Base-by-base conservation (phyloP, 2,113 vertebrate genomes). In the Stegostoma tigrinum region DNA sequence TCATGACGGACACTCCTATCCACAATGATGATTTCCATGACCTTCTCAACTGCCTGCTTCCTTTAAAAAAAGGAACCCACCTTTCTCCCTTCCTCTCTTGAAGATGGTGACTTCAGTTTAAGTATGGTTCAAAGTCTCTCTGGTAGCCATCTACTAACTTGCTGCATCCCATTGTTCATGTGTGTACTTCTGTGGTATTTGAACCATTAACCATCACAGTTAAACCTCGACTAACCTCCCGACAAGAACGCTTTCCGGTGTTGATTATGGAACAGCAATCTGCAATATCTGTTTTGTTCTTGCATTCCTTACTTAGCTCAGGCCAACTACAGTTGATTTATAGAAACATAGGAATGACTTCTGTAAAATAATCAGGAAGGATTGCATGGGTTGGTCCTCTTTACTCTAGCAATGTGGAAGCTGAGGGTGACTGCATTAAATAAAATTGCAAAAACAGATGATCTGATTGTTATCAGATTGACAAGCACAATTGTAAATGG, bases 11-110 rank as follows among this genome's bases (percentile, higher is more conserved):
- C 89, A 38, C 89, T 66, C 55, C 89, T 93, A 5, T 14, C 87
- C 87, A 34, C 27, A 61, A 52, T 34, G 4, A 38, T 66, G 17
- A 93, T 93, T 93, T 93, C 61, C 61, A 67, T 6, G 87, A 90
- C 87, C 87, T 90, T 17, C 87, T 90, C 87, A 23, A 93, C 61
- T 93, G 72, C 89, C 30, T 38, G n/a, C n/a, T 93, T 93, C 89
- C 89, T 93, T 93, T 93, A 19, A 38, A 93, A 67, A 21, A 66
- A 61, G 3, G 10, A 66, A 66, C 61, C 34, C 34, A 93, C 55
- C n/a, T 66, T 93, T 38, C 89, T 93, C 89, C 89, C 61, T 42
- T 93, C 61, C 89, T 93, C 61, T 10, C 61, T 23, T 10, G 61
- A 67, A 64, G 52, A 38, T 66, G 61, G n/a, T 38, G 89, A 38